Conservation (phyloP, 2,113 vertebrate species). For the Tringa solitaria region DNA sequence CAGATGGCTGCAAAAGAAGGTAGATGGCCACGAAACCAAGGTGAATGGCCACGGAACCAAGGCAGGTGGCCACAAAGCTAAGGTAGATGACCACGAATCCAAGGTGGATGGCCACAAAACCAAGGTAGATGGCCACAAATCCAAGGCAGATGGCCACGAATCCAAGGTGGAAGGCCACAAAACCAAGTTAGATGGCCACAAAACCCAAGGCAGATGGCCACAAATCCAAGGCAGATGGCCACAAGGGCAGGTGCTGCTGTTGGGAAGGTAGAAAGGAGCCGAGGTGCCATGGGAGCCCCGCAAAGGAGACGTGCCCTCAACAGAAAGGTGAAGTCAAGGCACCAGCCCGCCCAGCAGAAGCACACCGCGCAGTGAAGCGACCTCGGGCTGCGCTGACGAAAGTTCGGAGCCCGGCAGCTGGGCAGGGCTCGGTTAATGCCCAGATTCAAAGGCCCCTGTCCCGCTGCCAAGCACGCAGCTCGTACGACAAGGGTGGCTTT, state of each 20-base stretch:
- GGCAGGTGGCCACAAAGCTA: too few relatives aligned
- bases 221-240: neutral
- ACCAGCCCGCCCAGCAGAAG: neutral
- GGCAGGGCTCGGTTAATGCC: neutral
- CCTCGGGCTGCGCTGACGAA: rapidly evolving
- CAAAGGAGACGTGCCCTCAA: rapidly evolving
- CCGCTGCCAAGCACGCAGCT: slow-evolving; percentile 40
- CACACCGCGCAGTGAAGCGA: rapidly evolving
- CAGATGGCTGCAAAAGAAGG: neutral
- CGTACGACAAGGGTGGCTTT: slow-evolving; percentile 73
- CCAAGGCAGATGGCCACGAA: neutral
- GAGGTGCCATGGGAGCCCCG: rapidly evolving
- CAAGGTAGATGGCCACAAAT: neutral
- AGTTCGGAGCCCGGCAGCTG: neutral
- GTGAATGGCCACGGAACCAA: too few relatives aligned
- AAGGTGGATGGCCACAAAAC: neutral
- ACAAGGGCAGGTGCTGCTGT: neutral
- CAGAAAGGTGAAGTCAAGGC: rapidly evolving
- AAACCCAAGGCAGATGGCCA: neutral
- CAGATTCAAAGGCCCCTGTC: slow-evolving; percentile 37
- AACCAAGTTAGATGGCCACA: neutral
- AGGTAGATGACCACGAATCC: neutral
- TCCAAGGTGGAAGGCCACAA: neutral
- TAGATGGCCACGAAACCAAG: neutral
- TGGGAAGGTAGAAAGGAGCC: rapidly evolving